Percentiles rank a stretch among this genome's conserved stretches.
phyloP scores from a whole-genome alignment of 2,797 vertebrate genomes.

The Centropyge bicolor region DNA sequence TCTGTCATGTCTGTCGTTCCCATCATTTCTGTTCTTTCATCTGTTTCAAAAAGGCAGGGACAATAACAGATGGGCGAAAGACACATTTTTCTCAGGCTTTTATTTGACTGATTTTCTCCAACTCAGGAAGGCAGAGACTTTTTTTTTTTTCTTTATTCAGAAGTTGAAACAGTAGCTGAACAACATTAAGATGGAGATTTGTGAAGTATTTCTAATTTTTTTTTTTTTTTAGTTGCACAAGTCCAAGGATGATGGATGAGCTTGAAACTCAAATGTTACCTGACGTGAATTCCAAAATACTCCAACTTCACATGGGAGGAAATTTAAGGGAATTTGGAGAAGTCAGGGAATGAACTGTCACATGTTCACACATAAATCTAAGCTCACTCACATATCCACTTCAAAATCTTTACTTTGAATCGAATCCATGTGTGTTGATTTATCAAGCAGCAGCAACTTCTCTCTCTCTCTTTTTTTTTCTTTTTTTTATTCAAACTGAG shows the following conservation, averaged over 20 bases:
- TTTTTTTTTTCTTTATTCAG: not conserved
- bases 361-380: no score
- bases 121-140: not conserved
- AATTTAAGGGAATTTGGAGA: not conserved
- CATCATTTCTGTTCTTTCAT: slow-evolving; percentile 8
- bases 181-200: not conserved
- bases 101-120: slow-evolving; percentile 11
- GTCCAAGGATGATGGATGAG: not conserved
- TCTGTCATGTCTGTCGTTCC: slow-evolving; percentile 17
- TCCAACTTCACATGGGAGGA: not conserved
- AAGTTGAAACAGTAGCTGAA: slow-evolving; percentile 1
- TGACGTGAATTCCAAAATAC: not conserved
- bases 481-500: no score
- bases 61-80: slow-evolving; percentile 17
- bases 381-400: no score
- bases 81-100: not conserved
- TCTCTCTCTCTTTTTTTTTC: no score
- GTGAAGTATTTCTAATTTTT: not conserved
- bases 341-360: not conserved
- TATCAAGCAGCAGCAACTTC: no score
- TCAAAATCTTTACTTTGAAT: no score
- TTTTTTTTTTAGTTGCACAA: not conserved
- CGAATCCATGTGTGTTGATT: no score
- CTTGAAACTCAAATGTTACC: not conserved
- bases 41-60: slow-evolving; percentile 8